Evolutionary conservation across 2,888 invertebrate species (phyloP).

Genomic region (Acronicta psi): DNA sequence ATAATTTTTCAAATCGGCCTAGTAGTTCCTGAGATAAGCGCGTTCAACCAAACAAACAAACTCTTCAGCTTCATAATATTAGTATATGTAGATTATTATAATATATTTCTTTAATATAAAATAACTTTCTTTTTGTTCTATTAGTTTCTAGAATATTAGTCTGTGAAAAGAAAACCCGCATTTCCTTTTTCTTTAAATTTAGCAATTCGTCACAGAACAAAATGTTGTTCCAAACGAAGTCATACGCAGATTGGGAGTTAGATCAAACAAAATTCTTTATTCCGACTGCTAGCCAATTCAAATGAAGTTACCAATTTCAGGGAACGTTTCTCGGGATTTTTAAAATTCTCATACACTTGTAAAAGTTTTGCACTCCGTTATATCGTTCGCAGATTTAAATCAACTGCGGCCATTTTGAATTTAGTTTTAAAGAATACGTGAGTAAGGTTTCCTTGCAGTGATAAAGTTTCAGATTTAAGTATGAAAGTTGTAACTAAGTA

Average conservation of each 20-base stretch:
- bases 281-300: slow-evolving; percentile 32
- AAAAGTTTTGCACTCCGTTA: slow-evolving; percentile 37
- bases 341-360: slow-evolving; percentile 41
- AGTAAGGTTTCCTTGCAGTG: not conserved
- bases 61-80: no score
- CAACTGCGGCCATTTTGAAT: slow-evolving; percentile 32
- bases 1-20: no score
- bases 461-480: not conserved
- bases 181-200: not conserved
- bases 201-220: not conserved
- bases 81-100: no score
- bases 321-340: slow-evolving; percentile 41
- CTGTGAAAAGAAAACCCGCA: no score
- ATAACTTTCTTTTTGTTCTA: no score
- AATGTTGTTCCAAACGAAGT: slow-evolving; percentile 25
- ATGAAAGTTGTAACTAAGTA: not conserved
- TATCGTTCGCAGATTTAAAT: slow-evolving; percentile 31
- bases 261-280: slow-evolving; percentile 22
- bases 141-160: no score
- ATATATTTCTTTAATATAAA: no score
- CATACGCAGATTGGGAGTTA: slow-evolving; percentile 21
- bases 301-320: slow-evolving; percentile 38
- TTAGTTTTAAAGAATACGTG: slow-evolving; percentile 20
- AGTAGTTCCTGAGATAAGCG: no score
- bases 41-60: no score